A percentile compares a stretch with the other conserved stretches of the same genome.
Conservation (phyloP, 2,113 vertebrate genomes). For the Rattus rattus region DNA sequence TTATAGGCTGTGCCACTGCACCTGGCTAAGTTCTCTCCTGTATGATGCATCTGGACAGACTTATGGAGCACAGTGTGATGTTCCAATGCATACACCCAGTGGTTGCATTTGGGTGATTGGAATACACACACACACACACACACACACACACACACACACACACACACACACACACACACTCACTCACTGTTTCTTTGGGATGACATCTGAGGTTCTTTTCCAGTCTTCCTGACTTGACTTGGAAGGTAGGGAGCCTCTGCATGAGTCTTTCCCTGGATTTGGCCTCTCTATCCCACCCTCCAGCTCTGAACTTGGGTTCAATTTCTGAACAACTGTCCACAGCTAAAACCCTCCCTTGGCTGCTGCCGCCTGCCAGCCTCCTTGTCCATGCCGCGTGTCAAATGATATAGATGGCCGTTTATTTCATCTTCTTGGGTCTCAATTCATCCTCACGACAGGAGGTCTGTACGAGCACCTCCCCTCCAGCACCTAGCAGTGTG, state of each 20-base stretch:
- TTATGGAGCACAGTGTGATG: background rate
- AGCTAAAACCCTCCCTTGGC: background rate
- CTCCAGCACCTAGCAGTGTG: background rate
- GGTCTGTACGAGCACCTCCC: background rate
- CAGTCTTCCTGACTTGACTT: background rate
- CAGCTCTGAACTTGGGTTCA: background rate
- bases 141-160: background rate
- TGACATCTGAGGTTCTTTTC: background rate
- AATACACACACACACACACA: background rate
- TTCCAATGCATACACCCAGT: no score
- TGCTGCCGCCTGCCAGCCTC: background rate
- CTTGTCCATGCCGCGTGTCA: rapidly evolving
- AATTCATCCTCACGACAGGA: background rate
- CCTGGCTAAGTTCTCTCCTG: background rate
- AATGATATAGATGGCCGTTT: background rate
- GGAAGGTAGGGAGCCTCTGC: background rate
- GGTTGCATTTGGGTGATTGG: background rate
- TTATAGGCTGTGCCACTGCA: background rate
- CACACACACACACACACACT: background rate
- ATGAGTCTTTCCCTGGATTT: background rate
- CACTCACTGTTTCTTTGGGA: background rate
- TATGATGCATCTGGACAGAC: background rate
- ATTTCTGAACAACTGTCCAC: background rate
- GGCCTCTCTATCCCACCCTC: background rate
- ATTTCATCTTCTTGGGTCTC: no score